Percentiles rank a stretch among this genome's conserved stretches.
Conservation (phyloP, 2,797 vertebrate species). For the Acomys russatus region DNA sequence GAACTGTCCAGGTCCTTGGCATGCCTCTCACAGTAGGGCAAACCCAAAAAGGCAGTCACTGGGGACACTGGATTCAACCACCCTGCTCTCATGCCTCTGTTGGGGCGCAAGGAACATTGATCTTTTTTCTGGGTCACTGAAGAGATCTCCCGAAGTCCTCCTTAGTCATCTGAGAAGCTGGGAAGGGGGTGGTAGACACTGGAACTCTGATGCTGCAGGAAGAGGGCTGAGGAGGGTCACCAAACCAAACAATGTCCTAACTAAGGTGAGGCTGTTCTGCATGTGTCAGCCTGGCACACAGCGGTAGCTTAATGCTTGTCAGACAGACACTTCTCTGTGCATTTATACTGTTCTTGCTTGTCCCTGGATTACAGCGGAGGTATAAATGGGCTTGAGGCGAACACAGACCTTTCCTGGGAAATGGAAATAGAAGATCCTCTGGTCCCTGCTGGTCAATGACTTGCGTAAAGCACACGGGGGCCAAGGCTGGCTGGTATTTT, state of each 20-base stretch:
- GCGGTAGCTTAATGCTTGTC: not conserved
- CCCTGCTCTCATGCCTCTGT: rapidly evolving
- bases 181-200: not conserved
- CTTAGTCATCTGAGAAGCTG: rapidly evolving
- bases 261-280: rapidly evolving
- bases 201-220: not conserved
- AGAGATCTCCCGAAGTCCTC: not conserved
- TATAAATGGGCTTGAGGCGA: not conserved
- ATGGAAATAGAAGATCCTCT: not conserved
- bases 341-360: too few relatives aligned
- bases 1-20: not conserved
- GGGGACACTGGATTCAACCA: rapidly evolving
- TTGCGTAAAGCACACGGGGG: rapidly evolving
- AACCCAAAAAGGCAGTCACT: not conserved
- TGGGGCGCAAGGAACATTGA: not conserved
- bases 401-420: not conserved
- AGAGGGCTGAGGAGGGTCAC: not conserved
- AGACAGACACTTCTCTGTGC: not conserved
- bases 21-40: not conserved
- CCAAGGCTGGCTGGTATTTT: not conserved
- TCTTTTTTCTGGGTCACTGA: not conserved
- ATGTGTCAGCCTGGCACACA: rapidly evolving
- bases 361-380: not conserved
- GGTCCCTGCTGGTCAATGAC: not conserved
- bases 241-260: rapidly evolving